Evolutionary conservation across 2,797 vertebrate genomes (phyloP), one percentile per base, ranked within the genome.

Genomic region (Taenioides sp.): DNA sequence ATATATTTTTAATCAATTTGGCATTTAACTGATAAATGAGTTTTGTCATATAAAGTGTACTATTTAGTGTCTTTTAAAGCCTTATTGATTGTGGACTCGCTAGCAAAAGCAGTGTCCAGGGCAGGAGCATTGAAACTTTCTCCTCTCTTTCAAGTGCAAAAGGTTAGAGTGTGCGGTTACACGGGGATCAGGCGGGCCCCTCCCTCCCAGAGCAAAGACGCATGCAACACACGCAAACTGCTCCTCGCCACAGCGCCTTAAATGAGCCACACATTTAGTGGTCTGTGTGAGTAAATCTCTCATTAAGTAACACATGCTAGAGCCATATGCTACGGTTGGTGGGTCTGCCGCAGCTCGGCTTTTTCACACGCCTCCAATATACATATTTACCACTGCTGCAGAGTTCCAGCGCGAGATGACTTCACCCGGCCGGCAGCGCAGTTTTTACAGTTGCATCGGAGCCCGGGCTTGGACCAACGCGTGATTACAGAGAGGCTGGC

Each of bases 281-380:
- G 92, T 92, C 81, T 89, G 86, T 88, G 90, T 86, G 90, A 92
- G 91, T 93, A 93, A 93, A 90, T 91, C 88, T 87, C 91, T 93
- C 89, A 85, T 93, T 90, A 89, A 92, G 82, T 80, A 91, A 90
- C 93, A 92, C 91, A 92, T 89, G 89, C 86, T 79, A 79, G 81
- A 87, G 90, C 92, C 92, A 92, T 92, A 93, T 90, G 89, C 90
- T 75, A 67, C 28, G 85, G 82, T 87, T 77, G 86, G 79, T 90
- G 87, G 86, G 86, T 84, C 85, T 87, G 84, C 82, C 59, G 85
- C 71, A 72, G 80, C 83, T 84, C 82, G 52, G 85, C 84, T 82
- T 89, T 90, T 89, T 91, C 89, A 89, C 87, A 83, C 86, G 72
- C 86, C 84, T 72, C 47, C 49, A 82, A 90, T 88, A 88, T 85